Conservation (phyloP, 2,113 vertebrate genomes). For the Reinhardtius hippoglossoides region DNA sequence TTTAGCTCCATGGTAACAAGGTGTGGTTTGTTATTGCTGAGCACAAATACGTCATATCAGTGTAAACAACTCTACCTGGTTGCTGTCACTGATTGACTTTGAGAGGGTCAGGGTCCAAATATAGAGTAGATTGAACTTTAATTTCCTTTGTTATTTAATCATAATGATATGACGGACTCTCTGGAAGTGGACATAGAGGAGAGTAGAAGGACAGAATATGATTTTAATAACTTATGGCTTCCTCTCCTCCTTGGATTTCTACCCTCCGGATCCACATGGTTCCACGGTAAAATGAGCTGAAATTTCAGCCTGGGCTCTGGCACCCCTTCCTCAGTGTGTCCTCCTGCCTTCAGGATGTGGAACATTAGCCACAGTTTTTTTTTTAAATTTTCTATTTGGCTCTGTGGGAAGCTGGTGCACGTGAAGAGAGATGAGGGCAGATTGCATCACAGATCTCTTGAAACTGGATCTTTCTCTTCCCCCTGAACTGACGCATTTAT, state of each 20-base stretch:
- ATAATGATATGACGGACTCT: not conserved
- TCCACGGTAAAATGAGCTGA: conserved; percentile 51
- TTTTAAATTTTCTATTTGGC: not conserved
- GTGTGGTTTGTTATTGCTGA: conserved; percentile 38
- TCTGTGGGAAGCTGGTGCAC: conserved; percentile 22
- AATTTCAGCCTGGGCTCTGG: conserved; percentile 43
- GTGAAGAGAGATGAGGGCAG: conserved; percentile 37
- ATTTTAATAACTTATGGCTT: conserved; percentile 16
- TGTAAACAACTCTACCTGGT: not conserved
- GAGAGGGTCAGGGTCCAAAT: conserved; percentile 23
- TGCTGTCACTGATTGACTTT: conserved; percentile 31
- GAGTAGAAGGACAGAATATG: conserved; percentile 3
- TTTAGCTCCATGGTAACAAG: conserved; percentile 58
- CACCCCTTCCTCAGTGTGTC: conserved; percentile 41
- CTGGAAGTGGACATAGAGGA: not conserved
- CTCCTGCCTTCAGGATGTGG: conserved; percentile 38
- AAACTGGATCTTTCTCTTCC: conserved; percentile 47
- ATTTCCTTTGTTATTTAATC: not conserved
- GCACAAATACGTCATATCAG: conserved; percentile 11
- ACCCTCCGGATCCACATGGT: conserved; percentile 40
- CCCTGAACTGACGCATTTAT: conserved; percentile 38
- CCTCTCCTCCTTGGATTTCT: conserved; percentile 59
- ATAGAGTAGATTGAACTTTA: not conserved
- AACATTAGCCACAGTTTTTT: conserved; percentile 39
- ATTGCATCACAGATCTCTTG: conserved; percentile 32